phyloP scores from a whole-genome alignment of 2,797 vertebrate species.

The Acanthurus leucopareius region DNA sequence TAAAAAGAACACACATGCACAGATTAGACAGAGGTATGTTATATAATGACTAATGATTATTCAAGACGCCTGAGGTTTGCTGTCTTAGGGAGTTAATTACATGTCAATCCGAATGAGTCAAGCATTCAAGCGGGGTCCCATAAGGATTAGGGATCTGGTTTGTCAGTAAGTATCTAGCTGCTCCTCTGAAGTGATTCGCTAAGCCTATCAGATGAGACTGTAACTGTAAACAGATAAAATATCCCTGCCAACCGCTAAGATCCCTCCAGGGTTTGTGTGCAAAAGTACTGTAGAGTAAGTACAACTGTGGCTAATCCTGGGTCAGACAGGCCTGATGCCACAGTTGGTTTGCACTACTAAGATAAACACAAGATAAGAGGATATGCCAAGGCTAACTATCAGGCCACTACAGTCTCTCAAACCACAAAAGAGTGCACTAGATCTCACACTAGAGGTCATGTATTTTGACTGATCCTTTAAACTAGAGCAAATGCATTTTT shows the following conservation, averaged over 20 bases:
- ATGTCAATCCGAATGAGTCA: background rate
- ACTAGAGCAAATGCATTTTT: background rate
- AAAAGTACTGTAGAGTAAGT: background rate
- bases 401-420: background rate
- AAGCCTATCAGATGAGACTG: slow-evolving; percentile 56
- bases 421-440: slow-evolving; percentile 6
- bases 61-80: slow-evolving; percentile 16
- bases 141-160: slow-evolving; percentile 50
- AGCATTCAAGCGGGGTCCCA: background rate
- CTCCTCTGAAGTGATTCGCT: slow-evolving; percentile 54
- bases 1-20: slow-evolving; percentile 55
- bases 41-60: slow-evolving; percentile 23
- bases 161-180: slow-evolving; percentile 27
- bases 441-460: background rate
- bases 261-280: slow-evolving; percentile 10
- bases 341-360: slow-evolving; percentile 14
- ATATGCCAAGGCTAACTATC: background rate
- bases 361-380: slow-evolving; percentile 11
- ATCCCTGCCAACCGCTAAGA: slow-evolving; percentile 31
- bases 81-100: slow-evolving; percentile 14
- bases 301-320: slow-evolving; percentile 13
- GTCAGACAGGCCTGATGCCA: slow-evolving; percentile 13
- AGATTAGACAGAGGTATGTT: slow-evolving; percentile 52
- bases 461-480: background rate
- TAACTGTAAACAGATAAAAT: slow-evolving; percentile 32